Evolutionary conservation across 2,888 invertebrate genomes (phyloP).

Genomic region (Cabera pusaria): DNA sequence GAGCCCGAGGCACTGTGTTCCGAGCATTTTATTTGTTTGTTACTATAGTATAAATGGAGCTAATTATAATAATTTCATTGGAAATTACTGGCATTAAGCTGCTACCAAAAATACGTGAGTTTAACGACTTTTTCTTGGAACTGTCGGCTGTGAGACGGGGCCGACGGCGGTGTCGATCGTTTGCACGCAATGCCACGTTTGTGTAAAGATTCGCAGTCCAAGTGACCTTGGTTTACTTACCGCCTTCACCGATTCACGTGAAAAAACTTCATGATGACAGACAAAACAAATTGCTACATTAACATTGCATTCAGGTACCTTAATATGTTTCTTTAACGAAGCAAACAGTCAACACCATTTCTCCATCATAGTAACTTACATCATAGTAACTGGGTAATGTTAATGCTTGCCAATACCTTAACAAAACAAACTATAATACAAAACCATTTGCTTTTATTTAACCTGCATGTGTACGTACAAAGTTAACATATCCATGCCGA

Average conservation of each 20-base stretch:
- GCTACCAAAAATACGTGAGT: conserved; percentile 83
- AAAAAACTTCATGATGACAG: conserved; percentile 1
- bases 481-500: no score
- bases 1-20: conserved; percentile 57
- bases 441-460: no score
- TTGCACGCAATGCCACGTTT: conserved; percentile 50
- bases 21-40: conserved; percentile 81
- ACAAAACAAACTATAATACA: no score
- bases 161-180: conserved; percentile 58
- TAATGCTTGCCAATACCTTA: no score
- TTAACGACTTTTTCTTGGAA: conserved; percentile 82
- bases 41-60: conserved; percentile 77
- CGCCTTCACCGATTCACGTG: conserved; percentile 3
- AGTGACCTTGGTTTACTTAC: conserved; percentile 53
- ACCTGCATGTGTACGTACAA: no score
- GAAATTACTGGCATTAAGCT: conserved; percentile 81
- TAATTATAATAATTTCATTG: conserved; percentile 82
- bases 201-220: conserved; percentile 42
- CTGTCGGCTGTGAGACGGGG: conserved; percentile 56
- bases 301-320: no score
- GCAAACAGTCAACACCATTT: no score
- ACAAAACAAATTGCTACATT: no score
- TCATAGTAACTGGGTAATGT: no score
- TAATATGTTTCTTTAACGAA: no score
- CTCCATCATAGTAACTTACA: no score